Base-by-base conservation (phyloP, 1,140 invertebrate genomes). In the Caerostris extrusa region DNA sequence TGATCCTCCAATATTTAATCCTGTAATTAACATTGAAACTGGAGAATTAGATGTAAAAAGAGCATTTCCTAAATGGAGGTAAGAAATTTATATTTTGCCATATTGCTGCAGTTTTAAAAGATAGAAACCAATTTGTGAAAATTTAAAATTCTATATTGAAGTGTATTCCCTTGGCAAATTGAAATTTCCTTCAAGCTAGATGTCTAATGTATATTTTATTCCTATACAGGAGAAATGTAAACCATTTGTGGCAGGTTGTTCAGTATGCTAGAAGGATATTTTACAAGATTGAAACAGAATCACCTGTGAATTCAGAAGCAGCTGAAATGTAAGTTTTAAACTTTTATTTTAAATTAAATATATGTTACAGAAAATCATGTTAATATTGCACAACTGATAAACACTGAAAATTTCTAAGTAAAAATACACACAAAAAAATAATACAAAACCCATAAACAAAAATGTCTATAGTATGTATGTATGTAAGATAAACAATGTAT, bases 231-330 rank as follows among this genome's bases (percentile, higher is more conserved):
- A 97, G 97, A 95, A 97, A 97, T 95, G 97, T 97, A 81, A 97
- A 99, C 96, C 97, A 98, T 96, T 96, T 99, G 69, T 99, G 98
- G 98, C 98, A 99, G 96, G 96, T 99, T 94, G 95, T 99, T 50
- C 97, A 98, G 96, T 98, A 98, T 96, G 97, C 98, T 89, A 97
- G 98, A 92, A 97, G 97, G 95, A 97, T 98, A 95, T 98, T 99
- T 96, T 97, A 97, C 95, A 98, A 98, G 96, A 96, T 98, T 55
- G 97, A 97, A 95, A 96, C 97, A 14, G 97, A 97, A 95, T 95
- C 97, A 93, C 97, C 98, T 61, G 96, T 97, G 56, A 98, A 99
- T 96, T 95, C 96, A 94, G 98, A 98, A 96, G 98, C 98, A 81
- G 97, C 97, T 92, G 96, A 97, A 95, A 96, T 98, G 97, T 98